Evolutionary conservation across 53 echinoderm and acorn worm species (phyloP).

Genomic region (Paracentrotus lividus): DNA sequence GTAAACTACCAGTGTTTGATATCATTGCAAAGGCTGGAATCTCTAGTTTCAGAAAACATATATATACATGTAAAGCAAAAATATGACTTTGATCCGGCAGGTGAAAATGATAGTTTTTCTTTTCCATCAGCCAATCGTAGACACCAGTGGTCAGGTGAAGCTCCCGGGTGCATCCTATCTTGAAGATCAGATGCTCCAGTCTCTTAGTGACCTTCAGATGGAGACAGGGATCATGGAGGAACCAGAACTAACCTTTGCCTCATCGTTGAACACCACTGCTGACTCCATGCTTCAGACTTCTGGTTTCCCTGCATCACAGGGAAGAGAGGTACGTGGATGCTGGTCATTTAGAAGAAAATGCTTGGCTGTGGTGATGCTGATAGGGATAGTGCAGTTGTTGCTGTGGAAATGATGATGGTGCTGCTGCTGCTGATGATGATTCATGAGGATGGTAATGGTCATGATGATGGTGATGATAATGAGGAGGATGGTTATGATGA

Average conservation of each 20-base stretch:
- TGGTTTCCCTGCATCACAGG: background rate
- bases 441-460: background rate
- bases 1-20: too few species aligned
- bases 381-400: background rate
- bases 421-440: background rate
- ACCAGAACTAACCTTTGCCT: conserved; percentile 90
- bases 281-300: conserved; percentile 41
- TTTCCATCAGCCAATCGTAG: background rate
- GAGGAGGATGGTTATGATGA: background rate
- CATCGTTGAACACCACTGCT: conserved; percentile 86
- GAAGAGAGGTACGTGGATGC: background rate
- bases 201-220: conserved; percentile 42
- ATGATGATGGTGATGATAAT: background rate
- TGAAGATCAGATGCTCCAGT: conserved; percentile 39
- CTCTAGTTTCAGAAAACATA: too few species aligned
- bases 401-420: background rate
- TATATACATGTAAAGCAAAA: too few species aligned
- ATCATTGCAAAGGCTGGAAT: too few species aligned
- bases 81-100: too few species aligned
- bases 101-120: background rate
- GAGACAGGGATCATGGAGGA: conserved; percentile 96
- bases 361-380: background rate
- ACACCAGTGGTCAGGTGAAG: background rate
- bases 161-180: background rate
- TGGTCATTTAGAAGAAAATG: background rate